Conservation (phyloP, 2,888 invertebrate genomes). For the Hecatera dysodea region DNA sequence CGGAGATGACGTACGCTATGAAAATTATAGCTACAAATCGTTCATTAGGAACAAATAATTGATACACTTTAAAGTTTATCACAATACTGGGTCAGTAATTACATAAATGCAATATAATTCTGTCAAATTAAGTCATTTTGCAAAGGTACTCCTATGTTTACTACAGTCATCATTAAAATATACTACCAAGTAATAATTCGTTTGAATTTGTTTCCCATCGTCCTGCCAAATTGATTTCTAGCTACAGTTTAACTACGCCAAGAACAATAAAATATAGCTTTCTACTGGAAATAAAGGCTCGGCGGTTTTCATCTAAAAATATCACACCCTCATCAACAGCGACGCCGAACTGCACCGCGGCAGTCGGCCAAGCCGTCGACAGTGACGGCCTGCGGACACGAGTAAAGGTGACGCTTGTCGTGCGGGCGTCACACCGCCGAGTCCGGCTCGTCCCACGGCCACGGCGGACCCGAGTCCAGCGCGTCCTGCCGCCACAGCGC, state of each 20-base stretch:
- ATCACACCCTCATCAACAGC: conserved; percentile 36
- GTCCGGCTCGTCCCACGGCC: conserved; percentile 89
- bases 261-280: conserved; percentile 52
- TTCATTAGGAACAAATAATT: conserved; percentile 64
- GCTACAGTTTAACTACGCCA: conserved; percentile 50
- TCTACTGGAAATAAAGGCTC: conserved; percentile 55
- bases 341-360: conserved; percentile 16
- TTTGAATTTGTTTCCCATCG: conserved; percentile 43
- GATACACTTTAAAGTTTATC: conserved; percentile 78
- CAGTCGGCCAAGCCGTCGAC: conserved; percentile 16
- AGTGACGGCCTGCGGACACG: conserved; percentile 18
- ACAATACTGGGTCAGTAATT: conserved; percentile 78
- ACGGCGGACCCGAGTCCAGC: conserved; percentile 85
- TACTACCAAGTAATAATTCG: conserved; percentile 18
- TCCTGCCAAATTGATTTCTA: conserved; percentile 46
- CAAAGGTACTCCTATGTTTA: conserved; percentile 60
- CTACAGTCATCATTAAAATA: conserved; percentile 25
- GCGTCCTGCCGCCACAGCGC: conserved; percentile 89
- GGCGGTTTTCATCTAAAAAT: conserved; percentile 47
- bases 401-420: not conserved
- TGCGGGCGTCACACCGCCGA: conserved; percentile 82
- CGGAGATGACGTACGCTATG: conserved; percentile 26
- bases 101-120: conserved; percentile 80
- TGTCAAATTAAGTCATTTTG: conserved; percentile 64
- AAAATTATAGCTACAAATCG: conserved; percentile 37